Base-by-base conservation (phyloP, 2,113 vertebrate genomes). In the Neolamprologus falcicula region DNA sequence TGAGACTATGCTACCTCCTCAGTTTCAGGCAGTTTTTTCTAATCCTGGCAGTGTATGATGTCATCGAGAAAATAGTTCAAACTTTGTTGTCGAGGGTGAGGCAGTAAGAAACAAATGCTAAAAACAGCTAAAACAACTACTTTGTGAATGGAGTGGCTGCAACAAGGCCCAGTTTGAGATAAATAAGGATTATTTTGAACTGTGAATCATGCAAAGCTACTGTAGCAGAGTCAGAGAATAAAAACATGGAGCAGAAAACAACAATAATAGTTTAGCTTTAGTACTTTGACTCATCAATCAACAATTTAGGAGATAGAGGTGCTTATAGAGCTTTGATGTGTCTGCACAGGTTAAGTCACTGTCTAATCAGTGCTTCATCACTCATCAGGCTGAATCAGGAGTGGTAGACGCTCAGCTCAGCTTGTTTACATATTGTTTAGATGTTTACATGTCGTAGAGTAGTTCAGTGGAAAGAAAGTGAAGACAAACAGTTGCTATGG, bases 161-260 rank as follows among this genome's bases (percentile, higher is more conserved):
- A 71, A 14, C 35, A 16, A 26, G 40, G 40, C 4, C 14, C 37
- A 3, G 68, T 47, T 45, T 76, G 16, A 76, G 40, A 68, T 68
- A 21, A 21, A 40, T 40, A 68, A 68, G 19, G 33, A 76, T 47
- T 76, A 28, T 76, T 76, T 28, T 47, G 42, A 76, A 50, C 71
- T 31, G 71, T 50, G 24, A 76, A 50, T 50, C 71, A 76, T 76
- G 42, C 71, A 76, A 76, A 50, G 71, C 42, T 76, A 76, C 71
- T 26, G 24, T 76, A 47, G 16, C 16, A 19, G 71, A 50, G 6
- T 31, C 40, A 73, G 21, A 76, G 40, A 47, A 76, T 28, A 76
- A 11, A 76, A 47, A 31, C 42, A 76, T 45, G 16, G 24, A 76
- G 24, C 42, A 19, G 4, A 76, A 47, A 76, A 47, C 14, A 17